Evolutionary conservation across 2,888 invertebrate species (phyloP).

Genomic region (Caenorhabditis auriculariae): DNA sequence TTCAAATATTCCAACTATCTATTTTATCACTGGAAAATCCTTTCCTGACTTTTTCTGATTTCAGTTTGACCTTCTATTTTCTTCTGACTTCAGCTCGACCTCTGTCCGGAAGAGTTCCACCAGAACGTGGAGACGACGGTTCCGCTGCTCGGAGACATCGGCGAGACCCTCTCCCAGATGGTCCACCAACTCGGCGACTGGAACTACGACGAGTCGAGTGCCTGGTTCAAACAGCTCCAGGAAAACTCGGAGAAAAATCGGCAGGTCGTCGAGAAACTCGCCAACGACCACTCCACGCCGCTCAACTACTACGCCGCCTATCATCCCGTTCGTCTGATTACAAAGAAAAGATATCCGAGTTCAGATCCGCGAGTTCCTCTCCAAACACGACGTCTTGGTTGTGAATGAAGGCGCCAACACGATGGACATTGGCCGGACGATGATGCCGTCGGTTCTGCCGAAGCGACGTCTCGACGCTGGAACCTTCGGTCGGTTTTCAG

Average conservation of each 20-base stretch:
- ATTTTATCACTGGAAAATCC: neutral
- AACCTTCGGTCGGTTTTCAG: slow-evolving; percentile 75
- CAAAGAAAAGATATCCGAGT: neutral
- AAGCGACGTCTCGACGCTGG: slow-evolving; percentile 79
- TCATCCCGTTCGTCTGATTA: slow-evolving; percentile 71
- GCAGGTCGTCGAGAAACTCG: slow-evolving; percentile 70
- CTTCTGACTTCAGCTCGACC: slow-evolving; percentile 79
- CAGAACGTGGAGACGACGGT: slow-evolving; percentile 81
- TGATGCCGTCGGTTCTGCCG: slow-evolving; percentile 44
- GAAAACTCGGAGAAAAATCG: slow-evolving; percentile 49
- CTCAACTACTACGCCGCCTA: slow-evolving; percentile 92
- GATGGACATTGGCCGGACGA: slow-evolving; percentile 88
- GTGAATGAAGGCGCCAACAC: slow-evolving; percentile 97
- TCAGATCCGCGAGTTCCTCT: slow-evolving; percentile 51
- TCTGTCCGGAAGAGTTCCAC: slow-evolving; percentile 85
- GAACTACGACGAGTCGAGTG: slow-evolving; percentile 31
- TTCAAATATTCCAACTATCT: too few relatives aligned
- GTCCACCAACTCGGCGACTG: slow-evolving; percentile 28
- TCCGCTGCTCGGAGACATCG: slow-evolving; percentile 79
- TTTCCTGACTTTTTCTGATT: neutral
- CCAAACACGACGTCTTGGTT: slow-evolving; percentile 75
- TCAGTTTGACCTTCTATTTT: slow-evolving; percentile 16
- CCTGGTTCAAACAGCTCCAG: slow-evolving; percentile 43
- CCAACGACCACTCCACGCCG: slow-evolving; percentile 75
- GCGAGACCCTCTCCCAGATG: slow-evolving; percentile 39